Percentiles rank a stretch among this genome's conserved stretches.
These are phyloP conservation scores for Pycnomerus fuliginosus DNA, from an alignment of 2,888 invertebrate genomes.

Conservation along the genomic window DNA sequence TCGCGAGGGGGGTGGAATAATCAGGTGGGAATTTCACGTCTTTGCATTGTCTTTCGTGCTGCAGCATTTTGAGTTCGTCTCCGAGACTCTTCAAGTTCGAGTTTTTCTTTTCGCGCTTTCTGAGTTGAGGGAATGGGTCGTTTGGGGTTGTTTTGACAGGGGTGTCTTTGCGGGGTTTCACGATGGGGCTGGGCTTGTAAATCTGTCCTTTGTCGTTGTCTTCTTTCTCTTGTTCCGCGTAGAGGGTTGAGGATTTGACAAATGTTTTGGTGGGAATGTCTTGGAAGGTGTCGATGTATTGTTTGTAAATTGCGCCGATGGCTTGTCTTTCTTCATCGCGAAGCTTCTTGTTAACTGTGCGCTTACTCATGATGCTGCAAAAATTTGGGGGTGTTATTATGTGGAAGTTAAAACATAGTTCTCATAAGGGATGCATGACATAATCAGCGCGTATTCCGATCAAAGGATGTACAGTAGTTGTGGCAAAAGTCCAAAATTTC, in stretches of 20 bases:
- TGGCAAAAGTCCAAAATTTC: too few relatives aligned
- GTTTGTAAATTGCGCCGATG: constrained; percentile 88
- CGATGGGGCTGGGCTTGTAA: constrained; percentile 83
- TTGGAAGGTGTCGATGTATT: constrained; percentile 95
- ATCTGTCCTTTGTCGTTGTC: constrained; percentile 75
- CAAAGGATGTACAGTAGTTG: too few relatives aligned
- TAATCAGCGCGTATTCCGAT: too few relatives aligned
- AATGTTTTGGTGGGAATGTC: constrained; percentile 63
- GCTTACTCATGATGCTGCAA: not conserved
- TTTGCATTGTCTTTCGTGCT: constrained; percentile 90
- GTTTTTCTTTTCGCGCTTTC: not conserved
- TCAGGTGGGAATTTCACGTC: constrained; percentile 61
- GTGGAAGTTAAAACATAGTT: too few relatives aligned
- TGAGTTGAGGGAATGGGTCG: constrained; percentile 34
- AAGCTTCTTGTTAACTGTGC: constrained; percentile 24
- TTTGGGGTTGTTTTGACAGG: constrained; percentile 29
- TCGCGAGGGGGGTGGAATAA: constrained; percentile 7
- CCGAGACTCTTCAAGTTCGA: constrained; percentile 76
- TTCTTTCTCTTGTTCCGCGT: constrained; percentile 82
- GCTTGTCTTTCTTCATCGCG: constrained; percentile 85
- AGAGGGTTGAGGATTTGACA: constrained; percentile 87
- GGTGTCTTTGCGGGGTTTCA: constrained; percentile 50
- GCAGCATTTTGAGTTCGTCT: constrained; percentile 91
- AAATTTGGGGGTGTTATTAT: too few relatives aligned
- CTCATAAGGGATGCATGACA: too few relatives aligned